Percentiles rank a stretch among this genome's conserved stretches.
Conservation (phyloP, 2,113 vertebrate species). For the Scomber japonicus region DNA sequence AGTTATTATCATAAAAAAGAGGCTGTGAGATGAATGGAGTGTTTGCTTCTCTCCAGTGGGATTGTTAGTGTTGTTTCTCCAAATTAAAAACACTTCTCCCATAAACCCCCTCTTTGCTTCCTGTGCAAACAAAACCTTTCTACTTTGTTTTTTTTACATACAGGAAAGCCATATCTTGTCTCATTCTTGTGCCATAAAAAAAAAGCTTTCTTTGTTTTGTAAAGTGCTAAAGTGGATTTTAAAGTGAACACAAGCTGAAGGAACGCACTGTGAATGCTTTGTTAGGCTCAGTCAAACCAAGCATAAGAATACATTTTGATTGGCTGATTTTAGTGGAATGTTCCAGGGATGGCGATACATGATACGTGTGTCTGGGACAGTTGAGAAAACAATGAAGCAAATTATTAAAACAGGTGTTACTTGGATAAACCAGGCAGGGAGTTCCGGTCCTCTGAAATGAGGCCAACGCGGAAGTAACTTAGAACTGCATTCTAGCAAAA, state of each 20-base stretch:
- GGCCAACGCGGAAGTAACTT: too few species aligned
- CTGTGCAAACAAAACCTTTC: background rate
- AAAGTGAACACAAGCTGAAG: background rate
- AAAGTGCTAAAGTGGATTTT: background rate
- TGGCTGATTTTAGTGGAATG: too few species aligned
- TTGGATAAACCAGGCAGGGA: too few species aligned
- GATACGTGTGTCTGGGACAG: too few species aligned
- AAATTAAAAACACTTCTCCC: background rate
- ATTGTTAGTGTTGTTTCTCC: slow-evolving; percentile 5
- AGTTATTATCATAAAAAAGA: slow-evolving; percentile 7
- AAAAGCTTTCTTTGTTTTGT: background rate
- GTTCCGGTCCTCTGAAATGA: too few species aligned
- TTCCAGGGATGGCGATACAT: too few species aligned
- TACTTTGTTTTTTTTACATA: background rate
- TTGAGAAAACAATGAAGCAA: too few species aligned
- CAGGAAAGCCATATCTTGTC: background rate
- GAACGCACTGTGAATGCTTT: background rate
- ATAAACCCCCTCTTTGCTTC: background rate
- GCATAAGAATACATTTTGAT: too few species aligned
- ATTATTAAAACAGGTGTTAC: too few species aligned
- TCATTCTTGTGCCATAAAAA: background rate
- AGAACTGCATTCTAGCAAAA: too few species aligned
- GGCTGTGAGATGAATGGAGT: background rate
- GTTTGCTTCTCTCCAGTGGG: background rate
- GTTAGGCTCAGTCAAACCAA: too few species aligned